Conservation (phyloP, 1,140 invertebrate genomes). For the Sycophaga agraensis region DNA sequence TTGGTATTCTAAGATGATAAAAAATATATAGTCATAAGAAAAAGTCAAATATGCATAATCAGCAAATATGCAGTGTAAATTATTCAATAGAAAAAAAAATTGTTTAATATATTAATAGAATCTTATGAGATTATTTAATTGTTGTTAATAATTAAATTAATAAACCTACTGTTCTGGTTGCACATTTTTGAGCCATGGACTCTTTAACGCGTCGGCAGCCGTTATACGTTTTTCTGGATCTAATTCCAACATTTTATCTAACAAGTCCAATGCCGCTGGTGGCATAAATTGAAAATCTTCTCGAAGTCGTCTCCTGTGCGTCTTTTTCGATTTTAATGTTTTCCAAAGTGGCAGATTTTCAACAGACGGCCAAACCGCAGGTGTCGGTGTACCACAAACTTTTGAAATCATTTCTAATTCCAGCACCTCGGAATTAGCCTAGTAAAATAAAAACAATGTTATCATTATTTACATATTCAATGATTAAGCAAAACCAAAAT, state of each 20-base stretch:
- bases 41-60: neutral
- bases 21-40: conserved; percentile 6
- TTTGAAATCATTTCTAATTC: conserved; percentile 94
- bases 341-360: conserved; percentile 92
- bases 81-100: neutral
- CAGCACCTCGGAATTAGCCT: conserved; percentile 90
- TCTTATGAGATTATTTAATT: neutral
- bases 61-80: neutral
- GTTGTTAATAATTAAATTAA: conserved; percentile 9
- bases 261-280: conserved; percentile 80
- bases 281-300: conserved; percentile 96
- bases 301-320: conserved; percentile 81
- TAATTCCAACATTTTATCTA: conserved; percentile 95
- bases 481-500: neutral
- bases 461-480: neutral
- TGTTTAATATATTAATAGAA: neutral
- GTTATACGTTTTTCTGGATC: conserved; percentile 93
- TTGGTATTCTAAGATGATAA: conserved; percentile 68
- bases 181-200: conserved; percentile 91
- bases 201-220: conserved; percentile 91
- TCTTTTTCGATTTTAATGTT: conserved; percentile 88
- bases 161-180: conserved; percentile 83
- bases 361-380: conserved; percentile 97
- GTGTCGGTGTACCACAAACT: conserved; percentile 93
- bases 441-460: conserved; percentile 31